A percentile compares a stretch with the other conserved stretches of the same genome.
phyloP scores from a whole-genome alignment of 2,797 vertebrate genomes.

The Molossus alvarezi region DNA sequence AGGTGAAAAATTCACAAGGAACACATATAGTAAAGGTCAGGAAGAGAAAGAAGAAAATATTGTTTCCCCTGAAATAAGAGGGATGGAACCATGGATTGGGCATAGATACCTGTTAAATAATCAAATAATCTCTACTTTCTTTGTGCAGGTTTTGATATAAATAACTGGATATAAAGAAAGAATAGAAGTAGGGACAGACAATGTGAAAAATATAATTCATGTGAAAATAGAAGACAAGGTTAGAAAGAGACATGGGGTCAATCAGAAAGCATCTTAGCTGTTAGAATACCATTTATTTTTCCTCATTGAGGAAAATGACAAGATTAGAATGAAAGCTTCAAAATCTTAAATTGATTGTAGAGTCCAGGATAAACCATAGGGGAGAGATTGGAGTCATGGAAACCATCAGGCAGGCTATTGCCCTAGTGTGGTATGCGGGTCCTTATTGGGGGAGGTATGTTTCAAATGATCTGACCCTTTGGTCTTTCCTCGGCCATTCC shows the following conservation, averaged over 20 bases:
- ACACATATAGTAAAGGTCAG: accelerated
- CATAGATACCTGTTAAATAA: background rate
- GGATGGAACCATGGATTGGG: background rate
- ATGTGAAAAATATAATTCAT: too few species aligned
- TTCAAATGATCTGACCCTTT: background rate
- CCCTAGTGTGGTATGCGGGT: accelerated
- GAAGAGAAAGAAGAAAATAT: background rate
- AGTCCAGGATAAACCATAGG: background rate
- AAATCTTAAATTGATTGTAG: background rate
- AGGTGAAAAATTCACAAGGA: background rate
- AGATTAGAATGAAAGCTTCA: background rate
- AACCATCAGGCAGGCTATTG: too few species aligned
- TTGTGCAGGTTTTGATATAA: background rate
- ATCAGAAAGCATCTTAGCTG: background rate
- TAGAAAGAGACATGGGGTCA: accelerated
- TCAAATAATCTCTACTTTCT: background rate
- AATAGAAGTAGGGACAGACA: background rate
- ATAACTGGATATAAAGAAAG: background rate
- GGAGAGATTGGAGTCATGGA: background rate
- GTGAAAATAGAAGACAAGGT: background rate
- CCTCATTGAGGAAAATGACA: too few species aligned
- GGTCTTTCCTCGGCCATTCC: background rate
- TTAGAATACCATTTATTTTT: background rate
- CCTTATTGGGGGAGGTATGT: accelerated
- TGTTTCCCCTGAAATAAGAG: background rate